phyloP scores from a whole-genome alignment of 2,797 vertebrate genomes.

The Falco biarmicus region DNA sequence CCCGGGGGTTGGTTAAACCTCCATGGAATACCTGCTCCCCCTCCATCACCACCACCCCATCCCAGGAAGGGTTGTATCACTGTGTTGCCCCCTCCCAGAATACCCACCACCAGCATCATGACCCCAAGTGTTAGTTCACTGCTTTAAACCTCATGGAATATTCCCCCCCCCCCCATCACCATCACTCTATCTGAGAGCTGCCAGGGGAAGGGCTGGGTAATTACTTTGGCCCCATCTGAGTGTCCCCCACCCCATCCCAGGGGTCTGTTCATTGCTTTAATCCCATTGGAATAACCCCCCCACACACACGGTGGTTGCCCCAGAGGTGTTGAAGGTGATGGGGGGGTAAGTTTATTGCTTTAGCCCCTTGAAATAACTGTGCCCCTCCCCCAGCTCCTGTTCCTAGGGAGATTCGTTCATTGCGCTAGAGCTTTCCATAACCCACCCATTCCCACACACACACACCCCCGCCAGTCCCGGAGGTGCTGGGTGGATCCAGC shows the following conservation, averaged over 20 bases:
- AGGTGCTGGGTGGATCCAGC: neutral
- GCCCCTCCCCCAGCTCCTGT: no score
- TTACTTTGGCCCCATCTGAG: neutral
- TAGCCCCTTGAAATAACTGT: neutral
- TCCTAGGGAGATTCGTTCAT: neutral
- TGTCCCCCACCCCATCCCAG: neutral
- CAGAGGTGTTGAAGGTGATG: neutral
- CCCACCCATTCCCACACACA: no score
- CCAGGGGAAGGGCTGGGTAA: accelerated
- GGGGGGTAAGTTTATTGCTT: neutral
- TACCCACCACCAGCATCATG: neutral
- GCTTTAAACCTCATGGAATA: neutral
- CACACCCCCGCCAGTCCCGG: accelerated
- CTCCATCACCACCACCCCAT: neutral
- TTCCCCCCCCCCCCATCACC: neutral
- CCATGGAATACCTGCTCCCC: neutral
- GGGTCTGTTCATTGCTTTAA: neutral
- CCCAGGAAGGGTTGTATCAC: accelerated
- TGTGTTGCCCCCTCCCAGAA: neutral
- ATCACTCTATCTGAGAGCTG: neutral
- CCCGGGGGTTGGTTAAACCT: neutral
- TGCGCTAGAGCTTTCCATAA: neutral
- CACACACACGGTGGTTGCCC: no score
- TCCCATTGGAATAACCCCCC: accelerated
- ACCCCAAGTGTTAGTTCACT: neutral